Evolutionary conservation across 2,888 invertebrate species (phyloP), one percentile per base, ranked within the genome.

Genomic region (Meganola albula): DNA sequence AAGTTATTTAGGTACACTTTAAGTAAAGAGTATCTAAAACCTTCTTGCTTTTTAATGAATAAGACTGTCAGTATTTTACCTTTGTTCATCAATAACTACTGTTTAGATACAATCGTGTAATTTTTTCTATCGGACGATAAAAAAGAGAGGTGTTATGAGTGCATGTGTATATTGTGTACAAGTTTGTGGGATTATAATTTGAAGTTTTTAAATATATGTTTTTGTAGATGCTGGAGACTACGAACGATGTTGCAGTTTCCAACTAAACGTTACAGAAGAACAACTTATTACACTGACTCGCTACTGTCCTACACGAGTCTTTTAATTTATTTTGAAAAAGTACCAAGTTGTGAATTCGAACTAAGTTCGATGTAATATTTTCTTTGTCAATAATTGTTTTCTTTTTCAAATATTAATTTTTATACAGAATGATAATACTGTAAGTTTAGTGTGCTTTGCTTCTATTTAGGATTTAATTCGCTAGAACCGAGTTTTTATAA

Each of bases 401-500:
- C 73, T 64, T 63, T 69, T 78, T 73, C 62, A 67, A 65, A 68
- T 58, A 70, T 73, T 72, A 78, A 76, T 64, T 74, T 70, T 68
- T 70, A 69, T 72, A 73, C 74, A 79, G 70, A 74, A 74, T 68
- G 71, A 75, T 74, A 73, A 73, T 83, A 80, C 77, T 73, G 67
- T 84, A 85, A 85, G 85, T 78, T 84, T 77, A 85, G 85, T 75
- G 79, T 83, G 85, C 83, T 84, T 84, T 83, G 85, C 84, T 85
- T 84, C 70, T 77, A 69, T 75, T 76, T 83, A 84, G 77, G 82
- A 78, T 80, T 80, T 80, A 82, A 83, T 82, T 80, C 74, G 76
- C 75, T 82, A 82, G 76, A 73, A 72, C 70, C 72, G 78, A 80
- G 74, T 75, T 72, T 51, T 74, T 74, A 74, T 75, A 64, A n/a